Evolutionary conservation across 2,797 vertebrate genomes (phyloP).

Genomic region (Oreonectes daqikongensis): DNA sequence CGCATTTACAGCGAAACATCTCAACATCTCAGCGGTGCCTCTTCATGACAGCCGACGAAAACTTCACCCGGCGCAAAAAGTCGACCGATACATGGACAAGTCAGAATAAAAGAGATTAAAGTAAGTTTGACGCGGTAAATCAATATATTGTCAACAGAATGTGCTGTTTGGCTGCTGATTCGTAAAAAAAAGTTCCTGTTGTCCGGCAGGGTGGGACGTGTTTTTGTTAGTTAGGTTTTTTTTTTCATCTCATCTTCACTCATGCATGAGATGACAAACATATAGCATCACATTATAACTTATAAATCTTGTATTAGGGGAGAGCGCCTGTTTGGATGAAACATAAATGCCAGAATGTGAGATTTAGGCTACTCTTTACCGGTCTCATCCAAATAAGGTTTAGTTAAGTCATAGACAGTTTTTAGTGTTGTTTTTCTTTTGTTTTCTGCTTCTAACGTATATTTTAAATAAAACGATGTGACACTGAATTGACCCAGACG

Average conservation of each 20-base stretch:
- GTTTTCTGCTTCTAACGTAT: background rate
- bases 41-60: conserved; percentile 32
- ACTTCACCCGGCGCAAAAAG: conserved; percentile 18
- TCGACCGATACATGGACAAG: background rate
- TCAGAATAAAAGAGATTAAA: background rate
- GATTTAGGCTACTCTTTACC: too few relatives aligned
- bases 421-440: background rate
- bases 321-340: background rate
- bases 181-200: background rate
- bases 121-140: conserved; percentile 14
- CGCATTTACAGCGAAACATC: background rate
- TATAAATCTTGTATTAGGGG: background rate
- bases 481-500: background rate
- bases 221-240: background rate
- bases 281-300: conserved; percentile 4
- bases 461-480: too few relatives aligned
- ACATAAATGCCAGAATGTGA: background rate
- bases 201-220: conserved; percentile 18
- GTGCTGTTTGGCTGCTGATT: background rate
- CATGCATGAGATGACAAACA: conserved; percentile 22
- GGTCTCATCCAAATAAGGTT: conserved; percentile 27
- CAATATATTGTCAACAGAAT: background rate
- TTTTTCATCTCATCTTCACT: conserved; percentile 7
- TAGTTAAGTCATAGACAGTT: conserved; percentile 1
- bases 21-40: background rate